phyloP scores from a whole-genome alignment of 2,797 vertebrate species.

The Notamacropus eugenii region DNA sequence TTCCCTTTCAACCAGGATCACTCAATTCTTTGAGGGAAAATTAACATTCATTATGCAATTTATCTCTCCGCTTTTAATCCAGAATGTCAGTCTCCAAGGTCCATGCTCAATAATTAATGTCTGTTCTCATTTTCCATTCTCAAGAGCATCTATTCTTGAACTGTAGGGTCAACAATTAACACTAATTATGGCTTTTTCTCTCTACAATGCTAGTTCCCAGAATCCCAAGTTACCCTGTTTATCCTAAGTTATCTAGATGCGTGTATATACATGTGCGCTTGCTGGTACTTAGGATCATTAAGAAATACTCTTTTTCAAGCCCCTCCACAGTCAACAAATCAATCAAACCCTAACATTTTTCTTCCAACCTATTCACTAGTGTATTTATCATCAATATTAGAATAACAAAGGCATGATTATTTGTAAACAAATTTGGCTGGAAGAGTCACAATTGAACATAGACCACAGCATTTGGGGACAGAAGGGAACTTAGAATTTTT shows the following conservation, averaged over 20 bases:
- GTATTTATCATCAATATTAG: constrained; percentile 48
- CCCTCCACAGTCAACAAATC: constrained; percentile 34
- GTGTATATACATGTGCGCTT: not conserved
- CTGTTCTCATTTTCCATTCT: constrained; percentile 78
- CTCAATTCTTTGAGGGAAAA: constrained; percentile 78
- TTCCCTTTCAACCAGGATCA: constrained; percentile 67
- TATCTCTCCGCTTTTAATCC: constrained; percentile 80
- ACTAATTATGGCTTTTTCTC: constrained; percentile 72
- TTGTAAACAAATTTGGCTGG: constrained; percentile 19
- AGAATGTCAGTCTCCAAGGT: constrained; percentile 76
- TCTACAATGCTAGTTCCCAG: constrained; percentile 63
- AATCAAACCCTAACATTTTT: constrained; percentile 29
- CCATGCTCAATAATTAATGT: constrained; percentile 79
- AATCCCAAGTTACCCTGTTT: constrained; percentile 63
- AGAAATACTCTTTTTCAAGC: constrained; percentile 62
- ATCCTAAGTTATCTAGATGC: constrained; percentile 26
- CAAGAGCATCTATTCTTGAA: constrained; percentile 72
- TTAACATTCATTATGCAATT: constrained; percentile 76
- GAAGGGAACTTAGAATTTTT: not conserved
- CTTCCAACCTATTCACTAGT: constrained; percentile 28
- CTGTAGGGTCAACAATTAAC: constrained; percentile 75
- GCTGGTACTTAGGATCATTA: not conserved
- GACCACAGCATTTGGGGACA: not conserved
- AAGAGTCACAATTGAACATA: not conserved
- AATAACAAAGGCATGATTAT: constrained; percentile 42